Evolutionary conservation across 2,888 invertebrate genomes (phyloP).

Genomic region (Pyrrhia umbra): DNA sequence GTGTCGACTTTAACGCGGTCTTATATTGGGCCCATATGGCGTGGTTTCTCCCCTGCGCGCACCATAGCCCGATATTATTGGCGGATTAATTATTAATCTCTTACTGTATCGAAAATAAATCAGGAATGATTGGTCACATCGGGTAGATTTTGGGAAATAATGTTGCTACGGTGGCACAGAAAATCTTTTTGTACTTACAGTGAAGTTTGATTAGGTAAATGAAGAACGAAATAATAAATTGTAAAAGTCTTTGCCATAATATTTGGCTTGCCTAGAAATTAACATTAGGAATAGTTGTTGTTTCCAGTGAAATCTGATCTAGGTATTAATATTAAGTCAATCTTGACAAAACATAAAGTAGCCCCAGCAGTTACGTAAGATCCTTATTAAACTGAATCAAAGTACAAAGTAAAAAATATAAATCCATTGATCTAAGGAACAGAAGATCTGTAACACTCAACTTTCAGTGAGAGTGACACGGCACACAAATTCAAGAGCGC

Average conservation of each 20-base stretch:
- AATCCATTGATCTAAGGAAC: conserved; percentile 26
- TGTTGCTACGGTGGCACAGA: background rate
- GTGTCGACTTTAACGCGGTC: conserved; percentile 71
- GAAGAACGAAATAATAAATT: background rate
- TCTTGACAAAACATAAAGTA: too few relatives aligned
- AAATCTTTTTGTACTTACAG: background rate
- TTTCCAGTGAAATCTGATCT: too few relatives aligned
- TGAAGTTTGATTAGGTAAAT: background rate
- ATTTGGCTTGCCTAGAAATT: too few relatives aligned
- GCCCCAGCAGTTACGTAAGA: too few relatives aligned
- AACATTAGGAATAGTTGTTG: too few relatives aligned
- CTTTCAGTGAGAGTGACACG: conserved; percentile 66
- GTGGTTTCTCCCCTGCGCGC: conserved; percentile 64
- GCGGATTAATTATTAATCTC: conserved; percentile 81
- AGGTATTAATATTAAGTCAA: too few relatives aligned
- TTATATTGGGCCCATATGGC: conserved; percentile 87
- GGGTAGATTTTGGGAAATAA: conserved; percentile 49
- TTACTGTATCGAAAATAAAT: conserved; percentile 74
- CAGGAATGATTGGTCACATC: conserved; percentile 62
- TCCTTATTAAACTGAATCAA: background rate
- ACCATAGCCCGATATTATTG: conserved; percentile 69
- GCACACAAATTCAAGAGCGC: conserved; percentile 73
- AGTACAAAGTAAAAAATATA: background rate
- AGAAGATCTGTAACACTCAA: conserved; percentile 62
- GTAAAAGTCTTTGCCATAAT: background rate